A percentile compares a stretch with the other conserved stretches of the same genome.
Conservation (phyloP, 2,888 invertebrate genomes). For the Flabesymbios commensalis region DNA sequence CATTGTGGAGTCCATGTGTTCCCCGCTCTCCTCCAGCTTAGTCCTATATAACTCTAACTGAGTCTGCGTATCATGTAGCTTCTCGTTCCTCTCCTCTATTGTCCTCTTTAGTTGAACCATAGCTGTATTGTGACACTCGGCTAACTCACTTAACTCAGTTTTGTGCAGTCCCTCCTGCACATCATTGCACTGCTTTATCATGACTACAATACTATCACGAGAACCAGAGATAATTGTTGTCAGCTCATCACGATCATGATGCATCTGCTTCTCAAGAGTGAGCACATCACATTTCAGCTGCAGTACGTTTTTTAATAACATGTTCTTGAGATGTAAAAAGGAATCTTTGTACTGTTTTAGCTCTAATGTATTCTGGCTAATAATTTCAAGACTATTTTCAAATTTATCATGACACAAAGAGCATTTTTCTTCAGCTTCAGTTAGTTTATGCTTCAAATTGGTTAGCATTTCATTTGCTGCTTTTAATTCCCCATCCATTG, state of each 20-base stretch:
- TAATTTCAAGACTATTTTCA: too few relatives aligned
- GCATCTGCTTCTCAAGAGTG: constrained; percentile 31
- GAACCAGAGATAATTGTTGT: constrained; percentile 20
- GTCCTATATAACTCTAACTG: constrained; percentile 24
- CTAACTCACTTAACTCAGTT: constrained; percentile 19
- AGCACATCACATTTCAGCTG: constrained; percentile 26
- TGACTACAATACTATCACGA: constrained; percentile 13
- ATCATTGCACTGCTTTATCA: constrained; percentile 19
- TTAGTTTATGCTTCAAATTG: too few relatives aligned
- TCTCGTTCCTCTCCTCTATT: constrained; percentile 35
- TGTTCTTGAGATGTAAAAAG: too few relatives aligned
- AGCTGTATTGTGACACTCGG: constrained; percentile 22
- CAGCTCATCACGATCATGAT: constrained; percentile 28
- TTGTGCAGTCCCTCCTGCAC: constrained; percentile 24
- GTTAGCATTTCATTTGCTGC: too few relatives aligned
- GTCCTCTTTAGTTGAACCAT: constrained; percentile 19
- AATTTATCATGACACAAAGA: too few relatives aligned
- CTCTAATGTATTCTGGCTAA: too few relatives aligned
- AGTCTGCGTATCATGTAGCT: constrained; percentile 29
- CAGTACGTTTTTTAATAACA: too few relatives aligned
- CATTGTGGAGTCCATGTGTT: constrained; percentile 13
- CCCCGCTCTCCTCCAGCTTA: constrained; percentile 19
- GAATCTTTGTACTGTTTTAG: too few relatives aligned
- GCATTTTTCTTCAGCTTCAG: too few relatives aligned
- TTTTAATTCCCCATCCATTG: too few relatives aligned